Evolutionary conservation across 2,113 vertebrate genomes (phyloP).

Genomic region (Myrmophylax atrothorax): DNA sequence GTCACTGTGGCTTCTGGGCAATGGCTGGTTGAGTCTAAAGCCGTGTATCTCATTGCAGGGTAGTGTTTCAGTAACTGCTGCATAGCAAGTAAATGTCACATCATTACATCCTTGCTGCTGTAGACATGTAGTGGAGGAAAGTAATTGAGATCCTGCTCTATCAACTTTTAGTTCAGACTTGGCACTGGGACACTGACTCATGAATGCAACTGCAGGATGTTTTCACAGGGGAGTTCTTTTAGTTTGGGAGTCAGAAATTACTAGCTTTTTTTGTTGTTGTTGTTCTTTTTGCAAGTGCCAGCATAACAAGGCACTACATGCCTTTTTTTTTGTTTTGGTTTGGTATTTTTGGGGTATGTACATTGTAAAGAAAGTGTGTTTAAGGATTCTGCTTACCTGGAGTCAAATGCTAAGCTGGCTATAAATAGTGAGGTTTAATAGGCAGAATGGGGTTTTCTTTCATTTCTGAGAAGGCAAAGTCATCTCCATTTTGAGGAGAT

Average conservation of each 20-base stretch:
- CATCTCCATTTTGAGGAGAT: background rate
- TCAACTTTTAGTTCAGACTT: background rate
- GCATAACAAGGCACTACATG: background rate
- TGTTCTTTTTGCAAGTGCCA: background rate
- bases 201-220: background rate
- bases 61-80: background rate
- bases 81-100: background rate
- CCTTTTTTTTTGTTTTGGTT: background rate
- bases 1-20: background rate
- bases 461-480: background rate
- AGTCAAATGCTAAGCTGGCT: background rate
- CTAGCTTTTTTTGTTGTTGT: background rate
- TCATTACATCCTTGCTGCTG: slow-evolving; percentile 1
- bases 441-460: background rate
- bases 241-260: background rate
- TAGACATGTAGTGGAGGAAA: background rate
- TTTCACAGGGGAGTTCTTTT: background rate
- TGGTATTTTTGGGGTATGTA: background rate
- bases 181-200: background rate
- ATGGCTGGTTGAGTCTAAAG: background rate
- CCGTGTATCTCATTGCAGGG: background rate
- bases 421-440: background rate
- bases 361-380: background rate
- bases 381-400: background rate
- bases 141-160: background rate